Conservation (phyloP, 2,888 invertebrate genomes). For the Coelopa pilipes region DNA sequence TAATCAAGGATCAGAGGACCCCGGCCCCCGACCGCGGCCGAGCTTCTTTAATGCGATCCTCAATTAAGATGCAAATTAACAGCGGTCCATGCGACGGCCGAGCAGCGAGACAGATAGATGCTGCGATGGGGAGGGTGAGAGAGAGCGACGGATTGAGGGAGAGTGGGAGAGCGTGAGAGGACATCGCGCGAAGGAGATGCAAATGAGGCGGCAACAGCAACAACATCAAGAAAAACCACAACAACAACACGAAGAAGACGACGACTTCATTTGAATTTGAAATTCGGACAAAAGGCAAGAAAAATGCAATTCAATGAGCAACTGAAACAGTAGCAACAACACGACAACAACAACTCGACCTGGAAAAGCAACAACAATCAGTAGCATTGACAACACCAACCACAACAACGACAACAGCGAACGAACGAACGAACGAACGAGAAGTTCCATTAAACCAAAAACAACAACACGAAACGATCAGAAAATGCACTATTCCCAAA, state of each 20-base stretch:
- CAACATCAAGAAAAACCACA: not conserved
- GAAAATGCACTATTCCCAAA: too few species aligned
- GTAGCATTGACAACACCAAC: not conserved
- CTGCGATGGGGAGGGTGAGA: too few species aligned
- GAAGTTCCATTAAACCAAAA: too few species aligned
- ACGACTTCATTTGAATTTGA: slow-evolving; percentile 60
- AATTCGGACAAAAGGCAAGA: not conserved
- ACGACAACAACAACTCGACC: not conserved
- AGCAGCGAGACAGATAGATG: slow-evolving; percentile 38
- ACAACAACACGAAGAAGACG: slow-evolving; percentile 64
- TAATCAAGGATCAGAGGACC: too few species aligned
- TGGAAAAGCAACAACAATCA: not conserved
- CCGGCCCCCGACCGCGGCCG: too few species aligned
- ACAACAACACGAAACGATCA: too few species aligned
- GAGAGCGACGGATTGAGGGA: not conserved
- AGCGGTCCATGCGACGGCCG: slow-evolving; percentile 56
- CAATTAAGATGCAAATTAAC: slow-evolving; percentile 65
- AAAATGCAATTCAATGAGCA: slow-evolving; percentile 15
- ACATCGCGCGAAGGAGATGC: not conserved
- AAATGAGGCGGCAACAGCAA: too few species aligned
- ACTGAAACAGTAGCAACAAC: not conserved
- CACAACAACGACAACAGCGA: too few species aligned
- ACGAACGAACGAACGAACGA: too few species aligned
- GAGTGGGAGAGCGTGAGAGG: not conserved
- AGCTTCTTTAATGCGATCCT: slow-evolving; percentile 44